Conservation (phyloP, 2,888 invertebrate genomes). For the Xylota segnis region DNA sequence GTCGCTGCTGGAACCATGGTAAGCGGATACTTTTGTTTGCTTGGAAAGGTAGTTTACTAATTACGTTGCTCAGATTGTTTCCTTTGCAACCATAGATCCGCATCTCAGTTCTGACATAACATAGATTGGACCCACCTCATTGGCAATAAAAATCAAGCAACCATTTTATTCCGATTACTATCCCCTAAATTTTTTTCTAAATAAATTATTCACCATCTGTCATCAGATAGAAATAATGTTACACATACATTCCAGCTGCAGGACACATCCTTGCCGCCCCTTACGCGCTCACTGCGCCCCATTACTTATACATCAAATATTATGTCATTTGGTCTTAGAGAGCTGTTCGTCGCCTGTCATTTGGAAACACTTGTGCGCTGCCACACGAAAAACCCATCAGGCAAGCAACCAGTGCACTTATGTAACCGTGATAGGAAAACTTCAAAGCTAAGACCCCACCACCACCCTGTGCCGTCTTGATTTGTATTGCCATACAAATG, state of each 20-base stretch:
- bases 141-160: not conserved
- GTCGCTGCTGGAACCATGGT: not conserved
- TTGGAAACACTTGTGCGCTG: constrained; percentile 51
- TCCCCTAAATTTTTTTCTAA: not conserved
- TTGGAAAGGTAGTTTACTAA: not conserved
- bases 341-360: constrained; percentile 37
- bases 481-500: constrained; percentile 17
- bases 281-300: constrained; percentile 10
- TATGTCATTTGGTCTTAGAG: constrained; percentile 44
- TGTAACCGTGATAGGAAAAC: constrained; percentile 27
- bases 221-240: constrained; percentile 2
- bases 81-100: too few relatives aligned
- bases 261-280: not conserved
- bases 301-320: constrained; percentile 63
- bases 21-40: too few relatives aligned
- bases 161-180: not conserved
- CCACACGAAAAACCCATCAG: constrained; percentile 30
- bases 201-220: constrained; percentile 14
- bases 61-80: not conserved
- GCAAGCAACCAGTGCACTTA: constrained; percentile 37
- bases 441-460: not conserved
- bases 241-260: not conserved
- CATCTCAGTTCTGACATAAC: not conserved
- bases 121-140: not conserved
- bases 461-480: not conserved